These are phyloP conservation scores for Halichoerus grypus DNA, from an alignment of 2,113 vertebrate genomes.

Conservation along the genomic window DNA sequence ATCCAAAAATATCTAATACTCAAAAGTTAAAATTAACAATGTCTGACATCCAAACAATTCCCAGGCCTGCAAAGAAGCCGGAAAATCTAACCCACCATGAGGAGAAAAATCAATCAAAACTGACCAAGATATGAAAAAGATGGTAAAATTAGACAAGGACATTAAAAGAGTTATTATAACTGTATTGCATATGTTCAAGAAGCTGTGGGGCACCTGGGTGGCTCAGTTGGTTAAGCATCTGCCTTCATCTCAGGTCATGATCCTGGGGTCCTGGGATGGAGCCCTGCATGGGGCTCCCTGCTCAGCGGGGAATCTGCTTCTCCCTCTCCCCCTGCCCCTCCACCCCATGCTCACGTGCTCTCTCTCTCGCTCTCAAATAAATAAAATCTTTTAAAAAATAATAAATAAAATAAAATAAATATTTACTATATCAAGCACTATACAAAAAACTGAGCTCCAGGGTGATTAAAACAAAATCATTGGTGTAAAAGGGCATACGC, in stretches of 20 bases:
- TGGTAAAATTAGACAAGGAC: background rate
- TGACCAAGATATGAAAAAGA: background rate
- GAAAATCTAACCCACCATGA: background rate
- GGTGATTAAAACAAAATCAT: conserved; percentile 28
- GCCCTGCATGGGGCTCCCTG: background rate
- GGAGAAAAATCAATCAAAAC: background rate
- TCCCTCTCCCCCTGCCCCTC: background rate
- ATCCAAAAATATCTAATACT: background rate
- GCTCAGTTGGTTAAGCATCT: background rate
- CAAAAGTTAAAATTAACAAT: conserved; percentile 10
- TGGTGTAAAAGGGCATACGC: background rate
- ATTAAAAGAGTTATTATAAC: conserved; percentile 4
- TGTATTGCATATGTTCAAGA: background rate
- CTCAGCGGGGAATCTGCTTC: background rate
- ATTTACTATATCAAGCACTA: background rate
- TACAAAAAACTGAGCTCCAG: conserved; percentile 25
- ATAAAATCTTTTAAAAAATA: background rate
- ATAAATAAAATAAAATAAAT: background rate
- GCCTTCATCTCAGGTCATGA: background rate
- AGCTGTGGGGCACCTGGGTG: background rate
- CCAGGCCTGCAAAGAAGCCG: background rate
- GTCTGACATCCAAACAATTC: background rate
- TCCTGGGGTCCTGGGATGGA: background rate
- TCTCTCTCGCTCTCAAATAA: background rate
- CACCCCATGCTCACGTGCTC: background rate